A percentile compares a stretch with the other conserved stretches of the same genome.
phyloP scores from a whole-genome alignment of 2,888 invertebrate species.

The Clitarchus hookeri region DNA sequence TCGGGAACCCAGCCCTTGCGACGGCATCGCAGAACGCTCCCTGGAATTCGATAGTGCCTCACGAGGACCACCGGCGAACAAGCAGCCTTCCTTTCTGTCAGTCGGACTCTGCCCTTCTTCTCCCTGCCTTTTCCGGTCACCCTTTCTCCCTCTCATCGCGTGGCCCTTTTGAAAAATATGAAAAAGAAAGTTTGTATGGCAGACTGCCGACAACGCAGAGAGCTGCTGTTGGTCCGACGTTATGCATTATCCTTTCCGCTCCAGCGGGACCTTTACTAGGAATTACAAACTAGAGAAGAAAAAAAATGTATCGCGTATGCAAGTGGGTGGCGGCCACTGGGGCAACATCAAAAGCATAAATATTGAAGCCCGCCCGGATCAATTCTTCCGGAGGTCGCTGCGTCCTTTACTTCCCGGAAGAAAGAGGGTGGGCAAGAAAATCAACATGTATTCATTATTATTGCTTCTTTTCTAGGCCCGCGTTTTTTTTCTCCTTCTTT shows the following conservation, averaged over 20 bases:
- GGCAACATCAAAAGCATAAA: constrained; percentile 38
- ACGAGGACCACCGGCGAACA: too few relatives aligned
- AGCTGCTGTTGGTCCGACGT: neutral
- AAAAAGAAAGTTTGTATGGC: neutral
- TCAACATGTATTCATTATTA: constrained; percentile 27
- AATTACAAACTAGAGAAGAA: neutral
- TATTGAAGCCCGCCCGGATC: constrained; percentile 36
- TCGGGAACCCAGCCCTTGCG: too few relatives aligned
- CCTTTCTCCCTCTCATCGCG: neutral
- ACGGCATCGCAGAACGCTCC: too few relatives aligned
- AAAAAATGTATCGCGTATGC: neutral
- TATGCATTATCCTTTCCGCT: neutral
- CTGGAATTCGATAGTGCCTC: too few relatives aligned
- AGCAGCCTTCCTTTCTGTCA: neutral
- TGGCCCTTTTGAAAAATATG: neutral
- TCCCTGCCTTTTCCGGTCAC: neutral
- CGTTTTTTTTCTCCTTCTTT: neutral
- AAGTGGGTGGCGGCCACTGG: neutral
- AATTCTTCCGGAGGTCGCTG: constrained; percentile 29
- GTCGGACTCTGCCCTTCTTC: neutral
- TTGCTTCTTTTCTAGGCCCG: neutral
- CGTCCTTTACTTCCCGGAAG: constrained; percentile 15
- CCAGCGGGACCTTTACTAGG: neutral
- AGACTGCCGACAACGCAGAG: neutral
- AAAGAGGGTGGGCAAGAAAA: neutral